Base-by-base conservation (phyloP, 2,113 vertebrate genomes). In the Paramisgurnus dabryanus region DNA sequence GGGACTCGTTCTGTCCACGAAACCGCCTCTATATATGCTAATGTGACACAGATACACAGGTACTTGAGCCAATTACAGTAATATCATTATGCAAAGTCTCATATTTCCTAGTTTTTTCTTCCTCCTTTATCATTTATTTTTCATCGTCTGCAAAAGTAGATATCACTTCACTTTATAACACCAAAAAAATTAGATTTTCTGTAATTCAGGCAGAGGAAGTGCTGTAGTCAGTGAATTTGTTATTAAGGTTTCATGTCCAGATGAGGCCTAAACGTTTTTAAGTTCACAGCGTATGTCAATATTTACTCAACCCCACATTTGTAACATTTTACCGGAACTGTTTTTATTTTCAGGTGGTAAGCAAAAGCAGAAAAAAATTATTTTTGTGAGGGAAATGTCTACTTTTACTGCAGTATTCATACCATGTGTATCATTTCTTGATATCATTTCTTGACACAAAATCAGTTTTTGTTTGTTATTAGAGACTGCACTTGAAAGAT, bases 101-200 rank as follows among this genome's bases (percentile, higher is more conserved):
- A 49, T 69, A 69, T 69, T 69, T 69, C 67, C 6, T 69, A 27
- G 18, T 69, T 17, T 6, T 69, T 50, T 53, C 49, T 69, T 69
- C 22, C 22, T 13, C 67, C 50, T 69, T 4, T 18, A 34, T 34
- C 3, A 69, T 69, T 13, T 34, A 34, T 34, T 53, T 53, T 18
- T 69, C 6, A 2, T 69, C 7, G 6, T 68, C n/a, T 49, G 43
- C 43, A 8, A 13, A 27, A 6, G 43, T 68, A 13, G 22, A 69
- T 13, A 22, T 13, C 6, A 27, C 43, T 5, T 45, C 43, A 45
- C 5, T 4, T 10, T 12, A 50, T 68, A 27, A 68, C 43, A 13
- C 1, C 13, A 49, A 11, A 49, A 13, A 0, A 3, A 1, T 13
- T 34, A 22, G 45, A 7, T 50, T 53, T 69, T 39, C 13, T 34